Evolutionary conservation across 2,113 vertebrate genomes (phyloP).

Genomic region (Sinosuthora webbiana): DNA sequence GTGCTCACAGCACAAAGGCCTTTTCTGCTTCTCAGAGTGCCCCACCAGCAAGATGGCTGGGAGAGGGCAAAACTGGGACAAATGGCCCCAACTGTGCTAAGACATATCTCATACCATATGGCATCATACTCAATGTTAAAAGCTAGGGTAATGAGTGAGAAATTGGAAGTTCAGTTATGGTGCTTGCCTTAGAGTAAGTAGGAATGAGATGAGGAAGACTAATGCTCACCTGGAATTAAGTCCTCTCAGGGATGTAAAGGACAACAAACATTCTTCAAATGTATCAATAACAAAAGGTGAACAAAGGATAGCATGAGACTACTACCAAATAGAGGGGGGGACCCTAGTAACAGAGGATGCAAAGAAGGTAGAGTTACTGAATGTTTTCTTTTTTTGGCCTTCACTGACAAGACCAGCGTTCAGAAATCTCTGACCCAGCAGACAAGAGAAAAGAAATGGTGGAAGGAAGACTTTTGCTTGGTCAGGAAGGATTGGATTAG

Average conservation of each 20-base stretch:
- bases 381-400: neutral
- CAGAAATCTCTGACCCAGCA: neutral
- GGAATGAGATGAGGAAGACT: neutral
- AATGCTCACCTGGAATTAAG: neutral
- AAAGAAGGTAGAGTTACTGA: neutral
- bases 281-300: too few species aligned
- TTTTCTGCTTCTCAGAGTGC: neutral
- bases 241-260: neutral
- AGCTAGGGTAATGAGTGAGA: neutral
- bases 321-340: neutral
- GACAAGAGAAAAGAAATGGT: neutral
- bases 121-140: neutral
- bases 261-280: neutral
- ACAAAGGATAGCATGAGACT: neutral
- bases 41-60: neutral
- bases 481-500: neutral
- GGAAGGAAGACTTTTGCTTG: neutral
- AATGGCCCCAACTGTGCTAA: neutral
- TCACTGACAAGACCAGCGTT: neutral
- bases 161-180: accelerated
- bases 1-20: neutral
- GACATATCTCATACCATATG: too few species aligned
- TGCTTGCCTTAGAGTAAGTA: neutral
- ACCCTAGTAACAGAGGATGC: neutral
- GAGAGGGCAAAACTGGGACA: neutral